phyloP scores from a whole-genome alignment of 2,797 vertebrate genomes.

The Zenarchopterus dispar region DNA sequence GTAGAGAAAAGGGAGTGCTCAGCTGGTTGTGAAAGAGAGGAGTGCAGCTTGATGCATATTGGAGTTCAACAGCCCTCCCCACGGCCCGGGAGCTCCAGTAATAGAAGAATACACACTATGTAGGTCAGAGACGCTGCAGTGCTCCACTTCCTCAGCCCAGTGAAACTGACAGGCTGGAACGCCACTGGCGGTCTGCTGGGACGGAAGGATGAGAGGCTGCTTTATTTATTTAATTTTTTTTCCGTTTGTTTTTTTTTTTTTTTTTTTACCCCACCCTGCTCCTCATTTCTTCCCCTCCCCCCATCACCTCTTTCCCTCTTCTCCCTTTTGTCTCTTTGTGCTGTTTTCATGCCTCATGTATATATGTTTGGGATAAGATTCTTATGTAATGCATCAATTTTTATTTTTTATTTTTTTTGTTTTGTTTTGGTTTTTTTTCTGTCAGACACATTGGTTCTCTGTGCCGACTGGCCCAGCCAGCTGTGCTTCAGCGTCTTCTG shows the following conservation, averaged over 20 bases:
- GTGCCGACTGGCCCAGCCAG: conserved; percentile 24
- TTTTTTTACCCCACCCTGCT: conserved; percentile 16
- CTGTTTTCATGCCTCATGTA: conserved; percentile 44
- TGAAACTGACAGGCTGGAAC: conserved; percentile 80
- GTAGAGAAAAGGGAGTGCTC: conserved; percentile 58
- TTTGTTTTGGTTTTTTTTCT: too few relatives aligned
- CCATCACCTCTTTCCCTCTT: conserved; percentile 43
- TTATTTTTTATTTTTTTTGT: too few relatives aligned
- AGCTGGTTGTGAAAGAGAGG: conserved; percentile 59
- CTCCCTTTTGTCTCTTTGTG: conserved; percentile 61
- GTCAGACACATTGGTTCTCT: conserved; percentile 26
- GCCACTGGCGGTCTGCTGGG: conserved; percentile 80
- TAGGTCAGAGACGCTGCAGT: conserved; percentile 84
- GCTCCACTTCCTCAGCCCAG: conserved; percentile 80
- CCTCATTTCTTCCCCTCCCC: conserved; percentile 61
- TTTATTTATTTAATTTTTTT: too few relatives aligned
- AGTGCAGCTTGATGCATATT: conserved; percentile 74
- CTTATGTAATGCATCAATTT: conserved; percentile 41
- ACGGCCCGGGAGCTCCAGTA: conserved; percentile 76
- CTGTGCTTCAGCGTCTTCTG: conserved; percentile 34
- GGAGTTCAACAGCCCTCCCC: conserved; percentile 76
- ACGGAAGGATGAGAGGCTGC: conserved; percentile 77
- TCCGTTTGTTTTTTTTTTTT: conserved; percentile 10
- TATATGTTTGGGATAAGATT: conserved; percentile 32
- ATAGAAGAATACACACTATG: conserved; percentile 81